Conservation (phyloP, 2,888 invertebrate species). For the Slavum lentiscoides region DNA sequence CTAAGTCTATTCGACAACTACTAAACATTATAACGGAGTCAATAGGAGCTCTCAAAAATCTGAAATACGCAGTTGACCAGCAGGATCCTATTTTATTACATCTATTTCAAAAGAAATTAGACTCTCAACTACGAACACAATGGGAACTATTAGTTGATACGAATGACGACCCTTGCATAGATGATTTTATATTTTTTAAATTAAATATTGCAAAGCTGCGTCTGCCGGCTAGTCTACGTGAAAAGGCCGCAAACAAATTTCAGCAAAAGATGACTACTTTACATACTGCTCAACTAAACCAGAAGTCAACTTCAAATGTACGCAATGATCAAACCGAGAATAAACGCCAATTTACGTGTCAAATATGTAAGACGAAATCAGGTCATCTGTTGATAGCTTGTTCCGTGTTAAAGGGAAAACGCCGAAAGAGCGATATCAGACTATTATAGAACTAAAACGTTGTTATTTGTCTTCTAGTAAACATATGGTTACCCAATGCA, state of each 20-base stretch:
- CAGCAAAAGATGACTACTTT: too few relatives aligned
- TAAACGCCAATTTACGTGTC: neutral
- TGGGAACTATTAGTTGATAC: too few relatives aligned
- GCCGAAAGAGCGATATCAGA: neutral
- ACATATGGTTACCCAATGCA: neutral
- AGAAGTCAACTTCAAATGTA: too few relatives aligned
- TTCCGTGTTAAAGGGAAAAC: constrained; percentile 6
- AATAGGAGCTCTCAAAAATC: neutral
- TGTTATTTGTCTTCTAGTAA: neutral
- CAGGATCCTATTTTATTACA: too few relatives aligned
- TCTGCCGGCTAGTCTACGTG: too few relatives aligned
- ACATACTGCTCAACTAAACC: too few relatives aligned
- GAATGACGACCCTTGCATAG: too few relatives aligned
- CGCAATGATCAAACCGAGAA: neutral
- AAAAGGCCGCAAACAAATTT: too few relatives aligned
- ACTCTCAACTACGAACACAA: too few relatives aligned
- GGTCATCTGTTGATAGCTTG: constrained; percentile 21
- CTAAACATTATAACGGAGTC: neutral
- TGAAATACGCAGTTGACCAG: neutral
- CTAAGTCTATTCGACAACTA: neutral
- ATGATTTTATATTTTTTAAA: too few relatives aligned
- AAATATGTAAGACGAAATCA: neutral
- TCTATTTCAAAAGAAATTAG: too few relatives aligned
- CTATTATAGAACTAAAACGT: neutral
- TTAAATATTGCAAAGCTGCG: too few relatives aligned